These are phyloP conservation scores for Platygyra sinensis DNA, from an alignment of 64 coral and sea anemone species.

Conservation along the genomic window DNA sequence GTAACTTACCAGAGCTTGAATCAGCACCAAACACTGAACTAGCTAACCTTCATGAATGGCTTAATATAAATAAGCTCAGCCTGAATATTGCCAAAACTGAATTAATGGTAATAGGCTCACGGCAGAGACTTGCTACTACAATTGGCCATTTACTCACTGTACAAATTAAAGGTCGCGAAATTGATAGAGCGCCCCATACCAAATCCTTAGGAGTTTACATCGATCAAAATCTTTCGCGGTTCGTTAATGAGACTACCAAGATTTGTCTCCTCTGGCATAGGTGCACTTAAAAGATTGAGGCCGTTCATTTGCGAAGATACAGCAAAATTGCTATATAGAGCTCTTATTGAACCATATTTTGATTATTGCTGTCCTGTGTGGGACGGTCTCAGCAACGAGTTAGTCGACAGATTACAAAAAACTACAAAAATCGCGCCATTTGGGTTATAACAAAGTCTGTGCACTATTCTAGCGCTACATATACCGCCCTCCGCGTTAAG, in stretches of 20 bases:
- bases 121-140: not conserved
- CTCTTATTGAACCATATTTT: conserved; percentile 24
- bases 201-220: conserved; percentile 26
- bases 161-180: not conserved
- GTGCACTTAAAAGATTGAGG: not conserved
- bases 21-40: not conserved
- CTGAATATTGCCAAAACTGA: conserved; percentile 38
- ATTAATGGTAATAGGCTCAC: conserved; percentile 29
- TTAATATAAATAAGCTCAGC: conserved; percentile 11
- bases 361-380: conserved; percentile 39
- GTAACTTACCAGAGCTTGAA: not conserved
- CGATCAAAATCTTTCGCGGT: conserved; percentile 1
- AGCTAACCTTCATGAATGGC: conserved; percentile 10
- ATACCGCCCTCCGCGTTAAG: not conserved
- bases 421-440: conserved; percentile 38
- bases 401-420: conserved; percentile 46
- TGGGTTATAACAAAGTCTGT: conserved; percentile 12
- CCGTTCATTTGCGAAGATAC: conserved; percentile 15
- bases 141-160: not conserved
- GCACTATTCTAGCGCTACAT: conserved; percentile 9
- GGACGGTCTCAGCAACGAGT: conserved; percentile 6
- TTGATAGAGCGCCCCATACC: no score
- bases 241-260: conserved; percentile 4
- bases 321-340: conserved; percentile 5
- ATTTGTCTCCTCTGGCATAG: not conserved